Conservation (phyloP, 2,113 vertebrate genomes). For the Tiliqua scincoides region DNA sequence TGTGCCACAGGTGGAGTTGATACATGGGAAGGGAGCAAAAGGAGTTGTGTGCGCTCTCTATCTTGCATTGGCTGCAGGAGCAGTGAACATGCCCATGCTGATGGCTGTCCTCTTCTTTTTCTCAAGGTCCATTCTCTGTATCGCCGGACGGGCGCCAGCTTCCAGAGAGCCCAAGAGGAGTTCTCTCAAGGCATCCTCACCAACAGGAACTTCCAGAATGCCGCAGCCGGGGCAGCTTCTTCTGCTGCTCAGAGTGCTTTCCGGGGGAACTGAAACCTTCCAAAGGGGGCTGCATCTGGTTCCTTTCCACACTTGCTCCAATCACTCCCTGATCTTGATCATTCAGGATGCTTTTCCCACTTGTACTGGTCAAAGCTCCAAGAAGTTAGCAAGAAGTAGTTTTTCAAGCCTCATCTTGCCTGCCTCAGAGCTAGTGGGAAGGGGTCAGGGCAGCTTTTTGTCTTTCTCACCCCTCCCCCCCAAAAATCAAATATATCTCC, state of each 20-base stretch:
- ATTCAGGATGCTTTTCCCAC: conserved; percentile 60
- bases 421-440: conserved; percentile 27
- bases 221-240: conserved; percentile 80
- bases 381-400: conserved; percentile 29
- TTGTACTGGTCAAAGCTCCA: conserved; percentile 56
- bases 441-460: conserved; percentile 30
- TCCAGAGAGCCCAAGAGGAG: conserved; percentile 94
- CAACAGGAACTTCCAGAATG: conserved; percentile 84
- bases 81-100: not conserved
- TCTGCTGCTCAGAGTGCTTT: conserved; percentile 84
- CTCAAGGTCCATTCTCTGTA: conserved; percentile 91
- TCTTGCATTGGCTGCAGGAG: not conserved
- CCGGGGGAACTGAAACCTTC: conserved; percentile 74
- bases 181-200: conserved; percentile 91
- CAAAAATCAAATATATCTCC: conserved; percentile 58
- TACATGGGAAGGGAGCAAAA: not conserved
- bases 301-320: conserved; percentile 45
- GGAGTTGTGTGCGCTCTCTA: too few species aligned
- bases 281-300: not conserved
- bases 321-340: not conserved
- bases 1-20: too few species aligned
- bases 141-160: conserved; percentile 91
- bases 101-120: accelerated
- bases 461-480: too few species aligned
- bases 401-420: conserved; percentile 13